Conservation (phyloP, 2,113 vertebrate genomes). For the Onychostruthus taczanowskii region DNA sequence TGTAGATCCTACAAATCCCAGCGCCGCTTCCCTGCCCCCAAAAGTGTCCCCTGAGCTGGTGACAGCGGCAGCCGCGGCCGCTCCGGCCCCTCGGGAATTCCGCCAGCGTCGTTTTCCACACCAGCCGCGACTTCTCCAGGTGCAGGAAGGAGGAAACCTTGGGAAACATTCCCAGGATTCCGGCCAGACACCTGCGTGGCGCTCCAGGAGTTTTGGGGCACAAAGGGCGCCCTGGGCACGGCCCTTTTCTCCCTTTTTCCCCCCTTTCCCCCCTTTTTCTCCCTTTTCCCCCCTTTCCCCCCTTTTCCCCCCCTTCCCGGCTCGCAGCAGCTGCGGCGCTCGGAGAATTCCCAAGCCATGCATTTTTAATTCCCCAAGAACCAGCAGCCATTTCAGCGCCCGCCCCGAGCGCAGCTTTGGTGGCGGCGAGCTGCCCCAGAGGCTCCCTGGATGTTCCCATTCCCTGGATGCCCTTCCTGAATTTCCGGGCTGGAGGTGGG, state of each 20-base stretch:
- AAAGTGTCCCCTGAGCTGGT: neutral
- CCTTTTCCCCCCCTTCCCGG: neutral
- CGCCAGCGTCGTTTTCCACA: neutral
- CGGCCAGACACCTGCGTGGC: neutral
- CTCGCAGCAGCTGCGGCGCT: neutral
- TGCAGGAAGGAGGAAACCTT: neutral
- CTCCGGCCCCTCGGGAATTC: neutral
- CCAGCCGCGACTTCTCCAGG: neutral
- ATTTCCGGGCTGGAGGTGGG: neutral
- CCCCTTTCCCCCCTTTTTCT: accelerated
- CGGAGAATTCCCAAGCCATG: neutral
- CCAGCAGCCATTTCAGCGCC: neutral
- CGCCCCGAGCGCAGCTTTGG: neutral
- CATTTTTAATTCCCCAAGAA: neutral
- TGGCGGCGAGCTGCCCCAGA: neutral
- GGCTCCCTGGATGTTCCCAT: neutral
- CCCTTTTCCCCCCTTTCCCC: too few species aligned
- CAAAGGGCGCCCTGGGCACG: neutral
- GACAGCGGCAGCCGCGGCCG: neutral
- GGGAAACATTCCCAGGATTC: neutral
- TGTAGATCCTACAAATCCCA: neutral
- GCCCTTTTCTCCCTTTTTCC: neutral
- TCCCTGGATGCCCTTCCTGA: neutral
- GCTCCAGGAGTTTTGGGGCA: neutral
- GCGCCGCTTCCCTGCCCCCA: neutral